Percentiles rank a stretch among this genome's conserved stretches.
Conservation (phyloP, 2,888 invertebrate species). For the Hofmannophila pseudospretella region DNA sequence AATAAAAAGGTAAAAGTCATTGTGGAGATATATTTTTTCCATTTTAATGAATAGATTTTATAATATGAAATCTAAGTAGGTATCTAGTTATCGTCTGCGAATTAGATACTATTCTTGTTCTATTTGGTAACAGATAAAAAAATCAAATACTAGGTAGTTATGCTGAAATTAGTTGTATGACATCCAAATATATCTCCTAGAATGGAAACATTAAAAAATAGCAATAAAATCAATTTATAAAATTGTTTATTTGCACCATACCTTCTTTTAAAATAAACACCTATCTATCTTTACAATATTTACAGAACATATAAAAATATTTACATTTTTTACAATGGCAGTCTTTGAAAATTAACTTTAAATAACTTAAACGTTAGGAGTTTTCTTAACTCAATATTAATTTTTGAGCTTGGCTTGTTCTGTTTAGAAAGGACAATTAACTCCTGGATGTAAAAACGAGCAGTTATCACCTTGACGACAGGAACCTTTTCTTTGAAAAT, state of each 20-base stretch:
- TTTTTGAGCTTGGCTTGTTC: background rate
- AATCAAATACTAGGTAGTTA: no score
- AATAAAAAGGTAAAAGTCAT: no score
- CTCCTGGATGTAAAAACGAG: slow-evolving; percentile 88
- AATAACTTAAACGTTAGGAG: no score
- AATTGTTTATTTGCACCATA: slow-evolving; percentile 23
- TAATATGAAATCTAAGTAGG: no score
- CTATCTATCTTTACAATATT: slow-evolving; percentile 27
- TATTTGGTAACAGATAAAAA: no score
- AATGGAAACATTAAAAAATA: background rate
- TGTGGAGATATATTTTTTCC: no score
- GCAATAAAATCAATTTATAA: background rate
- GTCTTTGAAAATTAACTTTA: background rate
- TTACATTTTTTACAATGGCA: background rate
- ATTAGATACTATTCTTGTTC: no score
- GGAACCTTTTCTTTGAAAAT: slow-evolving; percentile 87
- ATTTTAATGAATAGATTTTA: no score
- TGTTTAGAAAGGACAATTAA: slow-evolving; percentile 74
- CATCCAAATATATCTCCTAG: no score
- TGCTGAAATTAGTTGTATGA: no score
- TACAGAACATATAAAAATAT: slow-evolving; percentile 8
- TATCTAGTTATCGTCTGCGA: no score
- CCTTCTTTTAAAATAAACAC: slow-evolving; percentile 9
- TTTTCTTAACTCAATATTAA: no score
- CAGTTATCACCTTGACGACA: slow-evolving; percentile 91